Evolutionary conservation across 2,888 invertebrate species (phyloP), one percentile per base, ranked within the genome.

Genomic region (Chouioia cunea): DNA sequence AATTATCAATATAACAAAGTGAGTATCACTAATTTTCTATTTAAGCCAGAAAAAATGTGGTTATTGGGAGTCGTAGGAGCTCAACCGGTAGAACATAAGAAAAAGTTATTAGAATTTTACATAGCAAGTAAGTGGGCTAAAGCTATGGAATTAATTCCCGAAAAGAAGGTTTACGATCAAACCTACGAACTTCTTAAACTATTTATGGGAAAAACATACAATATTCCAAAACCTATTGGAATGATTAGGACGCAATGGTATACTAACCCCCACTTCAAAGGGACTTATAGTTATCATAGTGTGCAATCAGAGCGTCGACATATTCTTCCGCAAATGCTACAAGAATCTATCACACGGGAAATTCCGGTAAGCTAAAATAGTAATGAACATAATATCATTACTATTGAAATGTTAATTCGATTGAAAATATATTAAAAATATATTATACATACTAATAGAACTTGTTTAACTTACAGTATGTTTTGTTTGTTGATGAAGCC

Each of bases 401-500:
- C n/a, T n/a, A n/a, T n/a, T n/a, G n/a, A n/a, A 14, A n/a, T 59
- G 12, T n/a, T n/a, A n/a, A n/a, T n/a, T n/a, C n/a, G n/a, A n/a
- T 48, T 50, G 12, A 1, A 16, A 8, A 52, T 22, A 3, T 27
- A 4, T 20, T 27, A 50, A 1, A 27, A n/a, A 23, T 6, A 16
- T 23, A 36, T 22, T 20, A 18, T 20, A 14, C 14, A 20, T 22
- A 1, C 2, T 10, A 20, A 22, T 36, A 48, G 3, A 16, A 20
- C 46, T 15, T 47, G 44, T 8, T n/a, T 15, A 48, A 14, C 3
- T 64, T 59, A 22, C 36, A 91, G n/a, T 83, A 88, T 0, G 80
- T 92, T 0, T 88, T 90, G 77, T 92, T 92, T 79, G 92, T 89
- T 0, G 92, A 92, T 0, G 92, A 92, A 79, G 90, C 91, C 0